Base-by-base conservation (phyloP, 1,140 invertebrate species). In the Drosophila yakuba region DNA sequence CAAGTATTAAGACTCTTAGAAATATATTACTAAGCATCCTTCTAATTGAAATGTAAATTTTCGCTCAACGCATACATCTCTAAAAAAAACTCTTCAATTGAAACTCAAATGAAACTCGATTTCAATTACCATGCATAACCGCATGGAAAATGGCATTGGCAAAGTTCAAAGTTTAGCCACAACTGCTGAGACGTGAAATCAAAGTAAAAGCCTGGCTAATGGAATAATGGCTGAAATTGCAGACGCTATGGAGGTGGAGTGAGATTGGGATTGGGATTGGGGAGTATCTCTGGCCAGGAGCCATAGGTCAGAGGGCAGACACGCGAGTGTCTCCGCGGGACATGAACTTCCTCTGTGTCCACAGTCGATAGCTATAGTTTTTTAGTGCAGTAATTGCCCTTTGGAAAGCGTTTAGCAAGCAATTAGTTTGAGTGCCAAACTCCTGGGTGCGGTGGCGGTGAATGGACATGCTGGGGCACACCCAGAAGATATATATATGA, bases 361-460 rank as follows among this genome's bases (percentile, higher is more conserved):
- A 8, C 35, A 20, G 10, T 35, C 14, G 64, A 66, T 74, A 61
- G 63, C 81, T 83, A 88, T 79, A 88, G 57, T 69, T 81, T 77
- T 77, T 74, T 83, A 83, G 79, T 88, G 72, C 84, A 80, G 59
- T 79, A 88, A 88, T 89, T 88, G 79, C 52, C 69, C 66, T 88
- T 82, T 72, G 60, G 54, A 36, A 78, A 88, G 72, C 66, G 67
- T 88, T 88, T 88, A 80, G 72, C 79, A 48, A 76, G 80, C 84
- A 88, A 88, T 88, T 88, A 88, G 63, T 80, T 89, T 83, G 83
- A 88, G 84, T 88, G 83, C 35, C 45, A 43, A 39, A 39, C 50
- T 25, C 17, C 20, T 56, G 71, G 83, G 83, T 80, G 83, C 38
- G 83, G 83, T 38, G 50, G 83, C 38, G 83, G 83, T 38, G 50